Percentiles rank a stretch among this genome's conserved stretches.
Conservation (phyloP, 2,888 invertebrate genomes). For the Brachypalpus laphriformis region DNA sequence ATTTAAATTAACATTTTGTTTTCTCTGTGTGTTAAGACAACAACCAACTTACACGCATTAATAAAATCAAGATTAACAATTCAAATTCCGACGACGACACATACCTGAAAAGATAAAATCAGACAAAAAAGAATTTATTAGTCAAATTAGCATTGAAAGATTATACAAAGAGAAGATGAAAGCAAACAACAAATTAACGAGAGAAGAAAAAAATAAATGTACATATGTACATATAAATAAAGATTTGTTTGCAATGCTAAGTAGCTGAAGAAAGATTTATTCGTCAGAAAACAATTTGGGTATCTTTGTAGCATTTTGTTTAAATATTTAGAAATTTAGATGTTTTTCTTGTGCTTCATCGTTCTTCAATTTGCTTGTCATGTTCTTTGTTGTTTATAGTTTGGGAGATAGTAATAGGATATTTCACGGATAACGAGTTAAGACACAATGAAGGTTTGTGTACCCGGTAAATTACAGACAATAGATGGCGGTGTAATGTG, state of each 20-base stretch:
- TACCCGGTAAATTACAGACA: not conserved
- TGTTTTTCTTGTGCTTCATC: not conserved
- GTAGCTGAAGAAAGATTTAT: conserved; percentile 66
- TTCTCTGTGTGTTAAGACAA: conserved; percentile 26
- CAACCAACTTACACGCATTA: conserved; percentile 55
- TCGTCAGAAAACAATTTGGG: conserved; percentile 63
- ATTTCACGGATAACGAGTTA: not conserved
- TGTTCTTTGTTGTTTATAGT: not conserved
- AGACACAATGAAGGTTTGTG: not conserved
- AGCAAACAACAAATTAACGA: conserved; percentile 25
- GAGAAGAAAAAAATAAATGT: not conserved
- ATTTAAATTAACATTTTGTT: conserved; percentile 18
- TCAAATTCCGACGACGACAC: conserved; percentile 59
- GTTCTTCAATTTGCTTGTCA: not conserved
- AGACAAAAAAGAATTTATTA: conserved; percentile 53
- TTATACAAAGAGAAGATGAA: conserved; percentile 15
- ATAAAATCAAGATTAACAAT: conserved; percentile 59
- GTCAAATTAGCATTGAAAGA: conserved; percentile 65
- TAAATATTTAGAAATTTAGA: conserved; percentile 40
- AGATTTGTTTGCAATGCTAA: conserved; percentile 63
- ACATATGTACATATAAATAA: not conserved
- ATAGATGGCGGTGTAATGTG: not conserved
- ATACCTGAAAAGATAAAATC: conserved; percentile 69
- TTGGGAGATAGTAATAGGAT: not conserved
- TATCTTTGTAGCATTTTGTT: conserved; percentile 56